A percentile compares a stretch with the other conserved stretches of the same genome.
Conservation (phyloP, 1,140 invertebrate genomes). For the Drosophila rufa region DNA sequence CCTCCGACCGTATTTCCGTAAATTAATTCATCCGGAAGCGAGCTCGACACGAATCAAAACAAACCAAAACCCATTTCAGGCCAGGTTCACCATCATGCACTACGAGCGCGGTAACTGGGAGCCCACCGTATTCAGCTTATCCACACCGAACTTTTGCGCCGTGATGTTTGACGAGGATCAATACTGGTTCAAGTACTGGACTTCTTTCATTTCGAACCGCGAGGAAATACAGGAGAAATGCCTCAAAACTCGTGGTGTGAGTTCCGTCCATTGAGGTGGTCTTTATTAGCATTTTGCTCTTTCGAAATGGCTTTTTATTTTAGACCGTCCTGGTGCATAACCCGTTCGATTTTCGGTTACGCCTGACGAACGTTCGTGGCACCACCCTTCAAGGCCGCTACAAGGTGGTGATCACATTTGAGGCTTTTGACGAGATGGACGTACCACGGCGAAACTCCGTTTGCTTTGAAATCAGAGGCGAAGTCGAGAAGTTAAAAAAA, state of each 20-base stretch:
- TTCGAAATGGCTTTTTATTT: constrained; percentile 1
- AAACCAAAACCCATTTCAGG: constrained; percentile 11
- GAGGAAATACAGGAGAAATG: constrained; percentile 34
- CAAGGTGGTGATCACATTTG: constrained; percentile 49
- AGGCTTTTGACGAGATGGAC: constrained; percentile 55
- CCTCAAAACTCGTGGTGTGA: constrained; percentile 51
- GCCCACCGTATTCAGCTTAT: constrained; percentile 53
- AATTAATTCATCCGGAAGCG: background rate
- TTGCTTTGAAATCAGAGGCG: constrained; percentile 63
- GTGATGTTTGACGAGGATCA: constrained; percentile 50
- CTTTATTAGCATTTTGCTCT: no score
- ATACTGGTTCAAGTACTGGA: constrained; percentile 69
- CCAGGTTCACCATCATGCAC: constrained; percentile 24
- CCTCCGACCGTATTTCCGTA: constrained; percentile 53
- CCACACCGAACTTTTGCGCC: constrained; percentile 49
- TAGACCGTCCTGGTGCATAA: constrained; percentile 49
- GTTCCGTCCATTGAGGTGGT: background rate
- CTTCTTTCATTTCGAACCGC: constrained; percentile 29
- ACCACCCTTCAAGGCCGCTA: constrained; percentile 50
- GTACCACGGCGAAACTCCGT: constrained; percentile 22
- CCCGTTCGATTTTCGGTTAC: constrained; percentile 52
- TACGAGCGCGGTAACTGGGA: constrained; percentile 62
- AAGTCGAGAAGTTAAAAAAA: constrained; percentile 40
- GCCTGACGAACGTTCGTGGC: constrained; percentile 24
- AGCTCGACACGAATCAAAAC: background rate